Percentiles rank a stretch among this genome's conserved stretches.
phyloP scores from a whole-genome alignment of 2,797 vertebrate species.

The Protonibea diacanthus region DNA sequence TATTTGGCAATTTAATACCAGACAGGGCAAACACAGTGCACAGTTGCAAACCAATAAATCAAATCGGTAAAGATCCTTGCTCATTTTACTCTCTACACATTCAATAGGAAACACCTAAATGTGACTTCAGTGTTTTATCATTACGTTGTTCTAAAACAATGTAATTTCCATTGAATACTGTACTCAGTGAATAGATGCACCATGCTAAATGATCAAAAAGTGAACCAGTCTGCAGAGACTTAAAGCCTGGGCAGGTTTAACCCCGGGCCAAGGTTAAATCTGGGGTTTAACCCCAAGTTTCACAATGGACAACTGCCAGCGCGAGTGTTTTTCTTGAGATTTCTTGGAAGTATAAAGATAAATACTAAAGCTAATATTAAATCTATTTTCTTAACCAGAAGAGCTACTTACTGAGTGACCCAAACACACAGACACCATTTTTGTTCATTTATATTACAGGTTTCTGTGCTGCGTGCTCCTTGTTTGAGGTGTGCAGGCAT shows the following conservation, averaged over 20 bases:
- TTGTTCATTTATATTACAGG: background rate
- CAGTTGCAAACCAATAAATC: background rate
- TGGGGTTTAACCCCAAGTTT: conserved; percentile 7
- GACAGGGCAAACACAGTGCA: background rate
- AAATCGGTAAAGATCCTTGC: background rate
- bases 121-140: background rate
- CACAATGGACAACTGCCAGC: background rate
- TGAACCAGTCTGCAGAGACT: background rate
- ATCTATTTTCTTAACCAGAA: background rate
- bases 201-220: background rate
- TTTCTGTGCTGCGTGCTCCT: background rate
- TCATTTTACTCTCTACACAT: background rate
- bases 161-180: background rate
- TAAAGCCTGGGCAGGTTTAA: conserved; percentile 12
- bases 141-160: background rate
- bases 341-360: background rate
- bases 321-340: background rate
- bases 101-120: background rate
- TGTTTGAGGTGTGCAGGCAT: background rate
- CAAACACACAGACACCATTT: background rate
- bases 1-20: background rate
- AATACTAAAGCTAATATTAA: background rate
- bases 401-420: background rate
- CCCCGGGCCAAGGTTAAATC: conserved; percentile 5
- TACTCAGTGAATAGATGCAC: background rate